Evolutionary conservation across 2,797 vertebrate species (phyloP).

Genomic region (Chanos chanos): DNA sequence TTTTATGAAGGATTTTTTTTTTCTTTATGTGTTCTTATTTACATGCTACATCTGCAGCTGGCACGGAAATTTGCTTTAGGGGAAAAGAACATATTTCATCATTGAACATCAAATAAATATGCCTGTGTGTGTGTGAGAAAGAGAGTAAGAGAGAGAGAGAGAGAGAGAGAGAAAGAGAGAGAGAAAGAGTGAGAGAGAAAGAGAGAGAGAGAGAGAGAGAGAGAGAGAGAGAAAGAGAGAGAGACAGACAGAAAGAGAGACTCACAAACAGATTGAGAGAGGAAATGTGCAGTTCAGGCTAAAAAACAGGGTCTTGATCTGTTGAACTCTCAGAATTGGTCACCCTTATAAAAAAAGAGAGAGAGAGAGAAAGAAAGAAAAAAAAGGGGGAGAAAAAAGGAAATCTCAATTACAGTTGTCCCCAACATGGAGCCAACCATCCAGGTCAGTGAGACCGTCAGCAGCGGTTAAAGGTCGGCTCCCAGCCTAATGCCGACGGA

Average conservation of each 20-base stretch:
- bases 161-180: neutral
- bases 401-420: constrained; percentile 64
- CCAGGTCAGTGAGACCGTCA: constrained; percentile 49
- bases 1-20: constrained; percentile 17
- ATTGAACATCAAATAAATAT: neutral
- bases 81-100: no score
- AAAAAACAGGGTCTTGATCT: constrained; percentile 44
- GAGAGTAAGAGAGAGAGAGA: neutral
- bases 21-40: no score
- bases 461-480: constrained; percentile 56
- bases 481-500: constrained; percentile 49
- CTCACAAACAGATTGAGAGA: constrained; percentile 11
- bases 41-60: no score
- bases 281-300: constrained; percentile 52
- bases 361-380: no score
- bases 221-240: neutral
- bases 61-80: no score
- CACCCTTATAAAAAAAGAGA: no score
- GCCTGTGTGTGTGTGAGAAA: constrained; percentile 9
- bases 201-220: neutral
- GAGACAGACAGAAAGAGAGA: neutral
- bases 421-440: constrained; percentile 45
- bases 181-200: neutral
- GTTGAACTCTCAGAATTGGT: constrained; percentile 60
- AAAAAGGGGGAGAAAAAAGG: constrained; percentile 52